Base-by-base conservation (phyloP, 2,888 invertebrate genomes). In the Drosophila mercatorum region DNA sequence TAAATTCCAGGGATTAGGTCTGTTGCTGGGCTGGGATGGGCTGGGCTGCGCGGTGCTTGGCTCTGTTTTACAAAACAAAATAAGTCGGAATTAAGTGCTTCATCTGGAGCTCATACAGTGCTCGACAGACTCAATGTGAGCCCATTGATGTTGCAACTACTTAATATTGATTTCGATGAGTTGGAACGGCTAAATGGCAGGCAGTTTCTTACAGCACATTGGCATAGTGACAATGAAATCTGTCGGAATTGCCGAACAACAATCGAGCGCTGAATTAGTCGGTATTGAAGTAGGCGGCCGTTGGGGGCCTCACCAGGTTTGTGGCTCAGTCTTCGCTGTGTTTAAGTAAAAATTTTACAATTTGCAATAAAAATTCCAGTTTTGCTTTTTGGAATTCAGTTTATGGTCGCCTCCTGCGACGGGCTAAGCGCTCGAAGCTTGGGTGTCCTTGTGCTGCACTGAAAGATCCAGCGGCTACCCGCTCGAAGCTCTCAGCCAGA, bases 291-390 rank as follows among this genome's bases (percentile, higher is more conserved):
- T 2, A 2, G 38, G 49, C 34, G 36, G 36, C 3, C 36, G 31
- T 3, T 28, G 53, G 31, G 28, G 22, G 12, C 12, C 0, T 52
- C 40, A n/a, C 14, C 44, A 53, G 51, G 60, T 44, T 61, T 64
- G 56, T 6, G 62, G 60, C 31, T 64, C 53, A 57, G 49, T 68
- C 61, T 66, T 70, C 52, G 61, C 57, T 73, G 74, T 77, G 49
- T 87, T 84, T 80, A 78, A 81, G 75, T 74, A 89, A 77, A 87
- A 89, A 86, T 87, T 86, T 86, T 84, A 81, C 89, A 86, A 86
- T 86, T 86, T 86, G 86, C 89, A 89, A 86, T 84, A 89, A 86
- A 86, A 87, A 89, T 86, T 86, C 89, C 86, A 78, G 67, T 82
- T 87, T 85, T 80, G 72, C 83, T 86, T 86, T 88, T 87, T 72